Evolutionary conservation across 2,113 vertebrate genomes (phyloP).

Genomic region (Pluvianellus socialis): DNA sequence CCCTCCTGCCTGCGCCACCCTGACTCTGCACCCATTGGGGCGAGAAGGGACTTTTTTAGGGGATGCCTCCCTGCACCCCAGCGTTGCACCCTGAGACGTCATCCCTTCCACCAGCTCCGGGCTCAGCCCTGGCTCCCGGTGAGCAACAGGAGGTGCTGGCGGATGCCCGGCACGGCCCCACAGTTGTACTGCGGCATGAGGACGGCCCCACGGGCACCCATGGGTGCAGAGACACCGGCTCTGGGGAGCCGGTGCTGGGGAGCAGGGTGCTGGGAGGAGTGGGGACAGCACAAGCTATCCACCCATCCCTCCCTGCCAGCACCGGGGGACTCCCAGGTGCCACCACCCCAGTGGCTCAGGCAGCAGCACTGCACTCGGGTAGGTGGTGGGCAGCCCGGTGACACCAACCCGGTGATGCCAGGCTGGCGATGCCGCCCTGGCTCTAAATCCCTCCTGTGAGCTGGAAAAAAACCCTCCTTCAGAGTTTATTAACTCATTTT

Average conservation of each 20-base stretch:
- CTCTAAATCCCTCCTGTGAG: neutral
- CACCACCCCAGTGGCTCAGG: neutral
- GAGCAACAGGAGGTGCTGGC: neutral
- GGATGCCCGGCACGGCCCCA: neutral
- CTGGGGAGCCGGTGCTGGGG: no score
- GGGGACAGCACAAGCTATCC: neutral
- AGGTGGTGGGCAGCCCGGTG: neutral
- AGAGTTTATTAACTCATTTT: neutral
- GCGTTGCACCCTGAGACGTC: neutral
- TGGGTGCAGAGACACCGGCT: neutral
- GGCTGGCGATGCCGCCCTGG: neutral
- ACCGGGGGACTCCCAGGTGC: neutral
- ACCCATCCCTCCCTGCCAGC: neutral
- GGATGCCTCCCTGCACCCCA: neutral
- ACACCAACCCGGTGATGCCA: neutral
- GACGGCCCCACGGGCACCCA: neutral
- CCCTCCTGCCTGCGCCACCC: neutral
- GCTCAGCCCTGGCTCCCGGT: neutral
- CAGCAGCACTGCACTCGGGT: neutral
- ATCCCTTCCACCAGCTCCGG: rapidly evolving
- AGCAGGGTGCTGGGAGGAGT: neutral
- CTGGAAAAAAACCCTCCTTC: neutral
- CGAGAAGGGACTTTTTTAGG: neutral
- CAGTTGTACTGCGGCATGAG: neutral
- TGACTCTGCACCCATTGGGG: neutral